phyloP scores from a whole-genome alignment of 2,888 invertebrate genomes.

The Darwinula stevensoni region DNA sequence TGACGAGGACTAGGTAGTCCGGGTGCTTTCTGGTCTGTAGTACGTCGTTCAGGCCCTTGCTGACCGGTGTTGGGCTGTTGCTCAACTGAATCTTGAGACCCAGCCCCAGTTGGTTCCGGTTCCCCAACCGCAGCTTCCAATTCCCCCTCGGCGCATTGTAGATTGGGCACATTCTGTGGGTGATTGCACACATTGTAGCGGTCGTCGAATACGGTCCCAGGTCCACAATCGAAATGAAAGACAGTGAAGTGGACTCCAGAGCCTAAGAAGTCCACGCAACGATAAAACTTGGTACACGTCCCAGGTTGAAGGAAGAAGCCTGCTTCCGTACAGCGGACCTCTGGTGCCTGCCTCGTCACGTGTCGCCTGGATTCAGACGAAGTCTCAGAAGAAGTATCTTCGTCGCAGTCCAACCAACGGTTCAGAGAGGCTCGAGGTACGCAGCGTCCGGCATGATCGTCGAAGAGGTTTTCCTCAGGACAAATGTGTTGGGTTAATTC shows the following conservation, averaged over 20 bases:
- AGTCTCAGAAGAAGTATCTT: no score
- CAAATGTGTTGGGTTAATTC: no score
- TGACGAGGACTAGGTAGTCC: no score
- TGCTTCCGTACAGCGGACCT: slow-evolving; percentile 8
- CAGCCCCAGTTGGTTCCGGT: neutral
- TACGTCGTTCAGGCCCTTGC: neutral
- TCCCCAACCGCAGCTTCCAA: neutral
- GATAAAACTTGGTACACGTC: slow-evolving; percentile 12
- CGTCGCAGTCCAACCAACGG: no score
- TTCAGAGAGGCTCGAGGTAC: no score
- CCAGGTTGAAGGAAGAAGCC: slow-evolving; percentile 12
- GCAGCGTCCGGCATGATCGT: no score
- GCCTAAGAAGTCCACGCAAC: slow-evolving; percentile 10
- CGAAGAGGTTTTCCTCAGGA: no score
- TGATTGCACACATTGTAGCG: slow-evolving; percentile 11
- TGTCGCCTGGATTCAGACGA: no score
- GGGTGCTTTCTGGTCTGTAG: no score
- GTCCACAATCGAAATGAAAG: slow-evolving; percentile 11
- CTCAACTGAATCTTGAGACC: no score
- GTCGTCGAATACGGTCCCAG: slow-evolving; percentile 11
- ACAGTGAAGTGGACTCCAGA: slow-evolving; percentile 7
- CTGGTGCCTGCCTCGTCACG: no score
- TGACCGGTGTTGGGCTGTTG: no score
- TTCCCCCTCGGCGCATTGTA: neutral
- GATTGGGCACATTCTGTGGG: slow-evolving; percentile 7